Conservation (phyloP, 2,113 vertebrate species). For the Epinephelus lanceolatus region DNA sequence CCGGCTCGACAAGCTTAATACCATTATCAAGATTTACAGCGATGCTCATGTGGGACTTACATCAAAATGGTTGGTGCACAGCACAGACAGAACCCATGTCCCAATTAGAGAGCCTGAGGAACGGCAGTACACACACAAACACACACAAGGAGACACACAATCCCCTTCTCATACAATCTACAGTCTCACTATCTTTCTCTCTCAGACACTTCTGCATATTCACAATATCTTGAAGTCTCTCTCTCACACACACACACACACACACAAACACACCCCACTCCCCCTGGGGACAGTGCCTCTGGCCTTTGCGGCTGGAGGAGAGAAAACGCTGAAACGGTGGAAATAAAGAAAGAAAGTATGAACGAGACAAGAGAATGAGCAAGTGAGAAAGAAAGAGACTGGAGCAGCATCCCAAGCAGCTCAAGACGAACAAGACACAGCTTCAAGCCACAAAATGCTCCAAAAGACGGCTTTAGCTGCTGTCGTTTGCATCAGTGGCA, state of each 20-base stretch:
- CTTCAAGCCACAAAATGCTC: constrained; percentile 26
- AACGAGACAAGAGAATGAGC: constrained; percentile 51
- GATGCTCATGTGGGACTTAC: constrained; percentile 78
- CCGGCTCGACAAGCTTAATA: constrained; percentile 75
- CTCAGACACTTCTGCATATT: constrained; percentile 73
- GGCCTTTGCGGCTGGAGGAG: constrained; percentile 62
- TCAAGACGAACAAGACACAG: constrained; percentile 31
- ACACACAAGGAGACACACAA: constrained; percentile 42
- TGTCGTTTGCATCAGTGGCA: constrained; percentile 9
- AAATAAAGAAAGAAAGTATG: constrained; percentile 65
- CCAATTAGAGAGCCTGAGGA: constrained; percentile 78
- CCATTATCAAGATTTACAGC: constrained; percentile 84
- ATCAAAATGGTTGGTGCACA: constrained; percentile 75
- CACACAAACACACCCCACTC: constrained; percentile 16
- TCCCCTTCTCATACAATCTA: constrained; percentile 56
- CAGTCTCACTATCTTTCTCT: constrained; percentile 64
- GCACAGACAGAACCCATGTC: constrained; percentile 76
- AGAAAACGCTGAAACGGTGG: constrained; percentile 69
- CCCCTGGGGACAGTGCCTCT: constrained; percentile 57
- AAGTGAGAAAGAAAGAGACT: constrained; percentile 38
- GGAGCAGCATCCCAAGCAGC: constrained; percentile 62
- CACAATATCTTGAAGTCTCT: constrained; percentile 47
- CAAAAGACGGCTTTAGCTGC: constrained; percentile 17
- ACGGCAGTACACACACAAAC: constrained; percentile 28
- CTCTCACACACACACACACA: not conserved